A percentile compares a stretch with the other conserved stretches of the same genome.
Conservation (phyloP, 2,888 invertebrate species). For the Diadromus collaris region DNA sequence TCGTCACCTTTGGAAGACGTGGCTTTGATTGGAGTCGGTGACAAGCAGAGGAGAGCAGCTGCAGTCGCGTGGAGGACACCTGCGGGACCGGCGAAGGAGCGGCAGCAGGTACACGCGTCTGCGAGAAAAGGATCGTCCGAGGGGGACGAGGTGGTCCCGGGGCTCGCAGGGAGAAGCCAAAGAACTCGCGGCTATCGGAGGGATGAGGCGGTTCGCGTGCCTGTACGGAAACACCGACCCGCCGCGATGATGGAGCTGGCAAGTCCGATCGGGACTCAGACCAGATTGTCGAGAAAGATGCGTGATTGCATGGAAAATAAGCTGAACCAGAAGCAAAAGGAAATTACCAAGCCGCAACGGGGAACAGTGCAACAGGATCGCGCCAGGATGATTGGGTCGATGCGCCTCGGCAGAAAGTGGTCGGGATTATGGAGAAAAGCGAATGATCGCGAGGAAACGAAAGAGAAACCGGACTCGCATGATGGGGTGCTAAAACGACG, state of each 20-base stretch:
- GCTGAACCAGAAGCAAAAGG: slow-evolving; percentile 15
- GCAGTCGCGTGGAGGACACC: slow-evolving; percentile 37
- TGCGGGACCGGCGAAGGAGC: slow-evolving; percentile 39
- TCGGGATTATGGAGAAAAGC: neutral
- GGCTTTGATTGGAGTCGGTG: slow-evolving; percentile 13
- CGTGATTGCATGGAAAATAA: slow-evolving; percentile 15
- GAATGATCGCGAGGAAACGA: slow-evolving; percentile 3
- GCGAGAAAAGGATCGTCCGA: slow-evolving; percentile 4
- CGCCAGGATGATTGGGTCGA: neutral
- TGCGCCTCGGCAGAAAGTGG: neutral
- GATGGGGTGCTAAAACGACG: neutral
- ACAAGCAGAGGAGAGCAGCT: slow-evolving; percentile 40
- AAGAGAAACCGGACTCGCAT: slow-evolving; percentile 2
- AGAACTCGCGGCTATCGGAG: slow-evolving; percentile 16
- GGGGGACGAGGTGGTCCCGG: slow-evolving; percentile 16
- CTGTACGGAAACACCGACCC: slow-evolving; percentile 15
- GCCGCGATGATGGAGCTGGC: slow-evolving; percentile 25
- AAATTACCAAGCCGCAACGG: neutral
- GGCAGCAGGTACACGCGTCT: slow-evolving; percentile 53
- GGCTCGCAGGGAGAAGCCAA: slow-evolving; percentile 40
- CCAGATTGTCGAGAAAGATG: slow-evolving; percentile 37
- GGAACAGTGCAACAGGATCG: neutral
- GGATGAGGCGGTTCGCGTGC: slow-evolving; percentile 43
- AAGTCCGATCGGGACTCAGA: slow-evolving; percentile 19
- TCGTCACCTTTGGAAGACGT: neutral